Percentiles rank a stretch among this genome's conserved stretches.
Conservation (phyloP, 2,797 vertebrate species). For the Tangara arthus region DNA sequence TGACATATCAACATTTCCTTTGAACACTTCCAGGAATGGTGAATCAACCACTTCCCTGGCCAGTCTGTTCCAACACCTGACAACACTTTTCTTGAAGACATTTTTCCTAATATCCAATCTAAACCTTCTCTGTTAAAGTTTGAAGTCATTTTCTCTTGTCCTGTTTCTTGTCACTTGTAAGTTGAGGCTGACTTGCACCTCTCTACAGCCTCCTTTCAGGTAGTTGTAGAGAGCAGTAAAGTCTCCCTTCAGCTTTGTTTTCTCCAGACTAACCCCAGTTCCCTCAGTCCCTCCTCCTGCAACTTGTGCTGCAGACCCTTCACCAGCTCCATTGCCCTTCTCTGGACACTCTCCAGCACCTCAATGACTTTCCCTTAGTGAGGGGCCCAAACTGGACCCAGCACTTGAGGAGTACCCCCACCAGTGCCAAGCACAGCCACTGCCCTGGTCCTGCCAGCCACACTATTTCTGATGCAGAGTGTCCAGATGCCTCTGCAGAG, state of each 20-base stretch:
- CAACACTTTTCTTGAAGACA: background rate
- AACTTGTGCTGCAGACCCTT: background rate
- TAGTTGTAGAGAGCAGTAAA: background rate
- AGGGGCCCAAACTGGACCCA: background rate
- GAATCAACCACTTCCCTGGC: background rate
- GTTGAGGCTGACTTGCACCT: background rate
- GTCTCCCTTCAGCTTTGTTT: background rate
- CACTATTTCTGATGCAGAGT: background rate
- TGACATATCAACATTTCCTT: accelerated
- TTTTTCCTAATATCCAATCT: background rate
- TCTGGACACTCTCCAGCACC: background rate
- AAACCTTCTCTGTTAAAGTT: background rate
- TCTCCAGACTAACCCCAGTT: background rate
- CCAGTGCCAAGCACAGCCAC: background rate
- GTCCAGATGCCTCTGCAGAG: background rate
- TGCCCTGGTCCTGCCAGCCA: background rate
- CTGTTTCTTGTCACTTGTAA: background rate
- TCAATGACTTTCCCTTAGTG: background rate
- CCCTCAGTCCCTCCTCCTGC: background rate
- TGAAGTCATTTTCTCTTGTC: background rate
- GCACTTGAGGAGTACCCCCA: too few species aligned
- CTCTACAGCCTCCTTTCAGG: background rate
- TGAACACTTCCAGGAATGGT: background rate
- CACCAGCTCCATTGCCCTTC: accelerated
- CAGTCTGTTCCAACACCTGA: background rate